phyloP scores from a whole-genome alignment of 2,888 invertebrate species.

The Sussaba pulchella region DNA sequence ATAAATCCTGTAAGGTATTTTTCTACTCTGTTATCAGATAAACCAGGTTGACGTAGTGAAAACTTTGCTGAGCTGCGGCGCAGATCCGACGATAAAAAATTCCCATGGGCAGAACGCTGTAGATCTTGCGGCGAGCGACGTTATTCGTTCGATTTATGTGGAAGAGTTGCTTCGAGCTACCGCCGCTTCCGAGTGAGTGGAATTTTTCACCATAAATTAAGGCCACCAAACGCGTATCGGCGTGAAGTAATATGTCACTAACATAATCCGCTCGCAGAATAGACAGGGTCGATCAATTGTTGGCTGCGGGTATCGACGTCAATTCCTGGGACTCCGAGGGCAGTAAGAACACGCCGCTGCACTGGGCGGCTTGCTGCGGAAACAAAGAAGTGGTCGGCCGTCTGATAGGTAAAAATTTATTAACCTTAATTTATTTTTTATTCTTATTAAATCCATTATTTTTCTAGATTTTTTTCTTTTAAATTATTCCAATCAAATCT shows the following conservation, averaged over 20 bases:
- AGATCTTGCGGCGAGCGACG: conserved; percentile 85
- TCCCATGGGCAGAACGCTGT: conserved; percentile 86
- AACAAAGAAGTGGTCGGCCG: conserved; percentile 86
- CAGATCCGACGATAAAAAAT: conserved; percentile 87
- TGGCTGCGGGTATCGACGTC: conserved; percentile 86
- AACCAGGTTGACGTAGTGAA: conserved; percentile 86
- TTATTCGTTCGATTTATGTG: conserved; percentile 86
- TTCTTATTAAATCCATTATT: neutral
- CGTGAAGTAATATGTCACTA: neutral
- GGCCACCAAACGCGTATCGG: neutral
- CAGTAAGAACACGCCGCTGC: conserved; percentile 87
- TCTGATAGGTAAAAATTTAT: conserved; percentile 84
- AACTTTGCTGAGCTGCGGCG: conserved; percentile 86
- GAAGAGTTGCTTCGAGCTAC: conserved; percentile 87
- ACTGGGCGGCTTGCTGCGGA: conserved; percentile 88
- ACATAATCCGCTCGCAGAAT: conserved; percentile 82
- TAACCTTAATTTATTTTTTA: neutral
- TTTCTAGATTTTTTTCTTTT: neutral
- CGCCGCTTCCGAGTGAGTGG: conserved; percentile 87
- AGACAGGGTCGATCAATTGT: conserved; percentile 86
- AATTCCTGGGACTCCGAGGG: conserved; percentile 87
- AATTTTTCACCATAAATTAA: conserved; percentile 16
- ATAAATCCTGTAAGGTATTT: neutral
- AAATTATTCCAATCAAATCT: no score
- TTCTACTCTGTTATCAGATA: conserved; percentile 77